Base-by-base conservation (phyloP, 2,888 invertebrate genomes). In the Cosmia trapezina region DNA sequence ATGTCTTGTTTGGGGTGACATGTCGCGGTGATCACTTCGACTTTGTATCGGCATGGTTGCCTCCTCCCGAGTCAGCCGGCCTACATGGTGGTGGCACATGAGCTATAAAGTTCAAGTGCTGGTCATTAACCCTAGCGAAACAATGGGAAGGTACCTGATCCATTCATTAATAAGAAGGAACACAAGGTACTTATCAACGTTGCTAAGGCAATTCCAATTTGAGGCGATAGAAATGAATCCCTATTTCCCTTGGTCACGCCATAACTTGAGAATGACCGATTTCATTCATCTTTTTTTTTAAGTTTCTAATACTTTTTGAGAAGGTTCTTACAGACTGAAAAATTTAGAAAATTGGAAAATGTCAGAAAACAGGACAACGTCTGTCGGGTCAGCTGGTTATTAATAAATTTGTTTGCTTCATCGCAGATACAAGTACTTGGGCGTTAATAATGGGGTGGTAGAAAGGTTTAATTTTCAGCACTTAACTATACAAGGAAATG, bases 1-100 rank as follows among this genome's bases (percentile, higher is more conserved):
- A 91, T 83, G 87, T 86, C 78, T 79, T 71, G 78, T 84, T 87
- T 83, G 79, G 90, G 89, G 89, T 51, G 45, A 75, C 43, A 57
- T 76, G 63, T 68, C 60, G 66, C 70, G 68, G 57, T 62, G 65
- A 79, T 73, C 80, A 70, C 73, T 73, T 73, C 53, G 60, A 77
- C 73, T 78, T 70, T 62, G 77, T 78, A 74, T 81, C 76, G 80
- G 66, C 73, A 70, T 76, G 77, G 71, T 69, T 73, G 73, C 70
- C 70, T 85, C 53, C 76, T 67, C 54, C 47, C 43, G 47, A 60
- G 62, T 28, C 53, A 3, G 67, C 37, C 45, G 28, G 43, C 71
- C 9, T 71, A 57, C 59, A 59, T 41, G 66, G 85, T 37, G 56
- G 64, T 41, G 62, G 53, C 63, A 71, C 41, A 66, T 73, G 62